A percentile compares a stretch with the other conserved stretches of the same genome.
Conservation (phyloP, 23 tunicate genomes). For the Oikopleura albicans region DNA sequence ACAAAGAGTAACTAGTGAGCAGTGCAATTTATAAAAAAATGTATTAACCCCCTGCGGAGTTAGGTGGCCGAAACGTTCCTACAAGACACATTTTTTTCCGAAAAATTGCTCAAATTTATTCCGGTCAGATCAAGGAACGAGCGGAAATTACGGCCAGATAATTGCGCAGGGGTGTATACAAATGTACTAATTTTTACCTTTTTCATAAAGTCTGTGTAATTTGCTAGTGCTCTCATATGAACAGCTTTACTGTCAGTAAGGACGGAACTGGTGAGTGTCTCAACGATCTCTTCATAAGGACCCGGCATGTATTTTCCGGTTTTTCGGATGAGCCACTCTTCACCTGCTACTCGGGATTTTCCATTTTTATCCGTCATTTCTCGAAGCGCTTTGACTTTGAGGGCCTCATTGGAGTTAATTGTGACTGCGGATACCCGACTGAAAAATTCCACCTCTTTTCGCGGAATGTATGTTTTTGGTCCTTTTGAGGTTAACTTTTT, state of each 20-base stretch:
- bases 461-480: slow-evolving; percentile 71
- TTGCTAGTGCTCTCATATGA: slow-evolving; percentile 61
- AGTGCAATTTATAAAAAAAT: no score
- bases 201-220: slow-evolving; percentile 53
- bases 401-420: slow-evolving; percentile 57
- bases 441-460: slow-evolving; percentile 52
- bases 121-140: no score
- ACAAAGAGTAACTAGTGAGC: no score
- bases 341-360: slow-evolving; percentile 75
- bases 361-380: slow-evolving; percentile 48
- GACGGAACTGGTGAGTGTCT: slow-evolving; percentile 39
- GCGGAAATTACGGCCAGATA: no score
- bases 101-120: no score
- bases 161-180: no score
- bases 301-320: slow-evolving; percentile 76
- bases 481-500: no score
- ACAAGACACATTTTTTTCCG: no score
- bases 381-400: slow-evolving; percentile 52
- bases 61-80: no score
- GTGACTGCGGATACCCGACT: slow-evolving; percentile 43
- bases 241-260: slow-evolving; percentile 79
- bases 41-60: no score
- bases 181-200: no score
- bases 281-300: slow-evolving; percentile 62
- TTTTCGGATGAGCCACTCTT: slow-evolving; percentile 62